phyloP scores from a whole-genome alignment of 2,113 vertebrate species.

The Elanus axillaris region DNA sequence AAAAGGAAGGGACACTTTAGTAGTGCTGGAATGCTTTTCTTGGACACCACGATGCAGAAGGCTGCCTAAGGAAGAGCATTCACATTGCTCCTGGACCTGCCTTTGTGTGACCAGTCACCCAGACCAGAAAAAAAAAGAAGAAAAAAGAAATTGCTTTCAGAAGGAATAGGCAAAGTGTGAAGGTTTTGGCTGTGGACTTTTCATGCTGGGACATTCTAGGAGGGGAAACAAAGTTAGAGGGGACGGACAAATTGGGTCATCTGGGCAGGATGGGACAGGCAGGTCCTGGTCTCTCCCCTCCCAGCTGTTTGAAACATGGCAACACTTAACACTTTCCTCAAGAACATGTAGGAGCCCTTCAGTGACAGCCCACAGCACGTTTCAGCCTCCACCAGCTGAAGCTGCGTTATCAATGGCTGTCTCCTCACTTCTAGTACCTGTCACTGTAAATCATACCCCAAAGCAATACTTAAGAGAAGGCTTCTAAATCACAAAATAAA shows the following conservation, averaged over 20 bases:
- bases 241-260: background rate
- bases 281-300: background rate
- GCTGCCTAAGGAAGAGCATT: background rate
- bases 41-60: background rate
- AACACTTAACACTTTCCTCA: background rate
- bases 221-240: background rate
- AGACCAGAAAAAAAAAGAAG: background rate
- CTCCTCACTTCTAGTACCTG: background rate
- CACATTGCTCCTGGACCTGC: background rate
- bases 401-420: background rate
- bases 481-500: conserved; percentile 69
- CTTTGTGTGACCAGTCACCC: background rate
- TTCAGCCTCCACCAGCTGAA: background rate
- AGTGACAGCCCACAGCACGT: background rate
- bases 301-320: background rate
- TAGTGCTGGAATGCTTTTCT: background rate
- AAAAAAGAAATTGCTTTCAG: background rate
- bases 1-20: background rate
- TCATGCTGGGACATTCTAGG: background rate
- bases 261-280: background rate
- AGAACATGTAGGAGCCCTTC: background rate
- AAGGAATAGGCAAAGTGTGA: background rate
- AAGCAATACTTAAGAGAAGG: conserved; percentile 38
- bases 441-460: conserved; percentile 43
- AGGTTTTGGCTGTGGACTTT: background rate